phyloP scores from a whole-genome alignment of 2,113 vertebrate species.

The Probosciger aterrimus region DNA sequence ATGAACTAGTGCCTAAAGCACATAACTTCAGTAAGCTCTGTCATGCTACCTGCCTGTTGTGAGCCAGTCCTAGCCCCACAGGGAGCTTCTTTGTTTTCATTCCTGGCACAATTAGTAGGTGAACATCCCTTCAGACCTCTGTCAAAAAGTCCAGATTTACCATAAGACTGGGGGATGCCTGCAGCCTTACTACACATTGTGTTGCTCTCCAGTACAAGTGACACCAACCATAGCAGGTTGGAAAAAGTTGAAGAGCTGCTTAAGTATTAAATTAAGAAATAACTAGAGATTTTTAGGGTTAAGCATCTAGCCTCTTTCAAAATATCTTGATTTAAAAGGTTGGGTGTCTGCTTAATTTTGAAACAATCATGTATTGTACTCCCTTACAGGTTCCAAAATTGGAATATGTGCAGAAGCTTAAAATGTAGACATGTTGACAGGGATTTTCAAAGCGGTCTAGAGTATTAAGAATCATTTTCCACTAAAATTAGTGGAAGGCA shows the following conservation, averaged over 20 bases:
- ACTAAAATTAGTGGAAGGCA: background rate
- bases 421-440: background rate
- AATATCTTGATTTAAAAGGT: background rate
- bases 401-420: background rate
- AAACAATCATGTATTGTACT: background rate
- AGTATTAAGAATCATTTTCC: background rate
- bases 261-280: background rate
- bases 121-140: background rate
- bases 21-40: background rate
- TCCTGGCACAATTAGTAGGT: background rate
- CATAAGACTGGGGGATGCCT: background rate
- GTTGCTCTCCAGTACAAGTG: background rate
- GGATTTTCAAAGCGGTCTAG: slow-evolving; percentile 8
- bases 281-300: background rate
- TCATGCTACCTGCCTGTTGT: background rate
- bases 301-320: background rate
- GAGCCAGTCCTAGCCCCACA: background rate
- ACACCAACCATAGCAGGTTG: background rate
- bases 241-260: background rate
- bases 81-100: background rate
- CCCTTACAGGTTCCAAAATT: background rate
- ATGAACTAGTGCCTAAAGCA: background rate
- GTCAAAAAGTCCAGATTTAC: background rate
- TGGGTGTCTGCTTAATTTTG: background rate
- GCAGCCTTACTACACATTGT: background rate